phyloP scores from a whole-genome alignment of 2,888 invertebrate genomes.

The Marasmarcha lunaedactyla region DNA sequence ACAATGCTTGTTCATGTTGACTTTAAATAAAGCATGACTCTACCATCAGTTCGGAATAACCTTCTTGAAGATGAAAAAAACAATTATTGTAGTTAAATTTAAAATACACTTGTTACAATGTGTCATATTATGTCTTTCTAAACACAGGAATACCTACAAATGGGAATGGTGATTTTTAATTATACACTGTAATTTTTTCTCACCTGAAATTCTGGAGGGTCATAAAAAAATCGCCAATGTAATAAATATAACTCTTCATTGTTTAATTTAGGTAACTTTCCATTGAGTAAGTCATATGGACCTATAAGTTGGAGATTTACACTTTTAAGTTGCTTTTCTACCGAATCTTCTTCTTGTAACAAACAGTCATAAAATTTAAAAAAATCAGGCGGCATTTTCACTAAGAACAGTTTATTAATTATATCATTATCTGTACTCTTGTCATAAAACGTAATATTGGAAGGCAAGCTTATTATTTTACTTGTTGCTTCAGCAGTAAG shows the following conservation, averaged over 20 bases:
- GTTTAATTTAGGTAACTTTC: slow-evolving; percentile 68
- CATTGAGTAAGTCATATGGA: slow-evolving; percentile 85
- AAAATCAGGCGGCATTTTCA: slow-evolving; percentile 92
- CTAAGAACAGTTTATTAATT: slow-evolving; percentile 81
- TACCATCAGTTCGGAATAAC: too few species aligned
- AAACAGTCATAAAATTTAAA: slow-evolving; percentile 87
- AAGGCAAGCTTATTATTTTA: slow-evolving; percentile 22
- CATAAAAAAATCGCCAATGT: slow-evolving; percentile 93
- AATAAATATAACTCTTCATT: slow-evolving; percentile 75
- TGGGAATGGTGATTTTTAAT: too few species aligned
- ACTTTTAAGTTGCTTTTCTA: slow-evolving; percentile 73
- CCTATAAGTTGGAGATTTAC: slow-evolving; percentile 84
- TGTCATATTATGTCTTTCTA: too few species aligned
- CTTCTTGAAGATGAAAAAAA: too few species aligned
- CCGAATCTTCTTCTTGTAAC: slow-evolving; percentile 51
- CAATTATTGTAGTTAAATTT: too few species aligned
- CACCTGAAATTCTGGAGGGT: slow-evolving; percentile 94
- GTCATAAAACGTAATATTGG: slow-evolving; percentile 33
- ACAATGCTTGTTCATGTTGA: too few species aligned
- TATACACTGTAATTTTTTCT: too few species aligned
- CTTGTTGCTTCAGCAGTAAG: slow-evolving; percentile 1
- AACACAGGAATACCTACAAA: too few species aligned
- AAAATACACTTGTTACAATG: too few species aligned
- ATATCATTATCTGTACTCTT: slow-evolving; percentile 56
- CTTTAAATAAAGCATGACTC: too few species aligned